Conservation (phyloP, 2,888 invertebrate genomes). For the Athrips mouffetella region DNA sequence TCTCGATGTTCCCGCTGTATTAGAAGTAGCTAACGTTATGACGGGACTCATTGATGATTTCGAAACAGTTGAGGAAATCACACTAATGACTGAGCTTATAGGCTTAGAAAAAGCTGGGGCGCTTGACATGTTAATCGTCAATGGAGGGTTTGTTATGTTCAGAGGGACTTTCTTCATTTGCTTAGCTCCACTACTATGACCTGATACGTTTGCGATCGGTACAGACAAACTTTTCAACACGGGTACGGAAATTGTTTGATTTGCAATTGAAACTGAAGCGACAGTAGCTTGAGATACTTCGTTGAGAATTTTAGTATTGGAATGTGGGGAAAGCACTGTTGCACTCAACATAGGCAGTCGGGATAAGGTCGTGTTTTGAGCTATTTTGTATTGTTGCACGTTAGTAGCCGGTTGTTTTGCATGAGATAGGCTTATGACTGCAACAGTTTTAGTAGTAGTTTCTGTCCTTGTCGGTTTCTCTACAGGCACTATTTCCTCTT, state of each 20-base stretch:
- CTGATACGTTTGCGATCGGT: constrained; percentile 48
- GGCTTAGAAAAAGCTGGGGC: constrained; percentile 57
- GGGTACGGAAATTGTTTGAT: constrained; percentile 72
- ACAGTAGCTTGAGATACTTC: constrained; percentile 80
- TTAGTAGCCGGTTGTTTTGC: constrained; percentile 59
- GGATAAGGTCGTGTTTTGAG: constrained; percentile 47
- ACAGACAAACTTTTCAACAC: constrained; percentile 67
- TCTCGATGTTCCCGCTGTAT: constrained; percentile 48
- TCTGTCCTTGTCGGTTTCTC: constrained; percentile 71
- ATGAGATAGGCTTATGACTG: constrained; percentile 69
- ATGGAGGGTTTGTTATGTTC: constrained; percentile 54
- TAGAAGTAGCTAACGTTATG: constrained; percentile 59
- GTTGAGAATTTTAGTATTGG: constrained; percentile 69
- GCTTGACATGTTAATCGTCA: constrained; percentile 55
- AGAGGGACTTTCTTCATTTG: constrained; percentile 60
- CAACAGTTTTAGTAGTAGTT: constrained; percentile 74
- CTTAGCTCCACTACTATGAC: constrained; percentile 43
- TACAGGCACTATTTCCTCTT: constrained; percentile 45
- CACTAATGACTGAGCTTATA: constrained; percentile 69
- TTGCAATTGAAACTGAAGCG: constrained; percentile 73
- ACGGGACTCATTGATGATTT: constrained; percentile 63
- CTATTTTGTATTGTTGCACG: constrained; percentile 68
- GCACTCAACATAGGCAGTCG: constrained; percentile 62
- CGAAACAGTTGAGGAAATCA: constrained; percentile 65
- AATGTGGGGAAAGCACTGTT: constrained; percentile 55